Percentiles rank a stretch among this genome's conserved stretches.
Conservation (phyloP, 2,888 invertebrate species). For the Tupiocoris notatus region DNA sequence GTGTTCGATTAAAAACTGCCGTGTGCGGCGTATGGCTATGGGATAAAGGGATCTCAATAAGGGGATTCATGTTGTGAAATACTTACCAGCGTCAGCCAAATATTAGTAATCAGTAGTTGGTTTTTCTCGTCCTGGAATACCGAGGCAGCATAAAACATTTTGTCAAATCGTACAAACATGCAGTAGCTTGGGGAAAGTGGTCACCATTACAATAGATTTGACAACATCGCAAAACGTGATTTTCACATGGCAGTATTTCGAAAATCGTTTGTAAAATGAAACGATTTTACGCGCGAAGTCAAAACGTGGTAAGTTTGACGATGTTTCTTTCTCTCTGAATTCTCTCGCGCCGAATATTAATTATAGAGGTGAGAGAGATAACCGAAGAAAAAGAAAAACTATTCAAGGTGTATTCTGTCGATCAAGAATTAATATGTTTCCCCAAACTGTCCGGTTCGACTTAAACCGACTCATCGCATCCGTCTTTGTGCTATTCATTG, state of each 20-base stretch:
- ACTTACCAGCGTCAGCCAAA: slow-evolving; percentile 95
- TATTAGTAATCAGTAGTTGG: slow-evolving; percentile 92
- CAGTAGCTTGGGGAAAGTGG: slow-evolving; percentile 30
- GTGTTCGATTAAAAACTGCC: slow-evolving; percentile 47
- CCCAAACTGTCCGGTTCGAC: not conserved
- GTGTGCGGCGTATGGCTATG: slow-evolving; percentile 45
- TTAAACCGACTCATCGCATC: not conserved
- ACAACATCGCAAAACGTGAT: not conserved
- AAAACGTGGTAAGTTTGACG: too few relatives aligned
- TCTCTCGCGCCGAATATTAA: too few relatives aligned
- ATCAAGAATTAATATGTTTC: too few relatives aligned
- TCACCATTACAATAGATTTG: not conserved
- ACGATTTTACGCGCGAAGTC: too few relatives aligned
- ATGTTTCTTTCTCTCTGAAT: too few relatives aligned
- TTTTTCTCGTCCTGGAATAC: slow-evolving; percentile 78
- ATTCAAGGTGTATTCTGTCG: too few relatives aligned
- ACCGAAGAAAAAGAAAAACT: too few relatives aligned
- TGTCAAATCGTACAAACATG: slow-evolving; percentile 42
- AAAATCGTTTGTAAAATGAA: too few relatives aligned
- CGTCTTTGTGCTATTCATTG: too few relatives aligned
- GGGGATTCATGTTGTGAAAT: slow-evolving; percentile 9
- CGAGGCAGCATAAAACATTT: slow-evolving; percentile 45
- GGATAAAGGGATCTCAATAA: slow-evolving; percentile 17
- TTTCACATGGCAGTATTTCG: too few relatives aligned
- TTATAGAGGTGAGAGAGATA: too few relatives aligned